phyloP scores from a whole-genome alignment of 2,888 invertebrate species.

The Hedychridium roseum region DNA sequence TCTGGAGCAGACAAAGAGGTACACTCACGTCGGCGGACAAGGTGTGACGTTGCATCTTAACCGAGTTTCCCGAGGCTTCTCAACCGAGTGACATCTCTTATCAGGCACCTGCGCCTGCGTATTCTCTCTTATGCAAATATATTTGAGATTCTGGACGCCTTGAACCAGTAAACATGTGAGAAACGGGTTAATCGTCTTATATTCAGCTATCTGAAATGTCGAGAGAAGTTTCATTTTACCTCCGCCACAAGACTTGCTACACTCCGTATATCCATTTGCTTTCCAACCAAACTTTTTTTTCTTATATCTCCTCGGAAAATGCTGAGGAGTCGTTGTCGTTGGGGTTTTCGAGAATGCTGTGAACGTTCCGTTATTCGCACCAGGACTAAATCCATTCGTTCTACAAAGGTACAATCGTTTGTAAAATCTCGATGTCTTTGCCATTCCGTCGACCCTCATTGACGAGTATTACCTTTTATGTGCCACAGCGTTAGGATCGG shows the following conservation, averaged over 20 bases:
- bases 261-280: conserved; percentile 78
- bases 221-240: conserved; percentile 63
- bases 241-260: conserved; percentile 83
- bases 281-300: conserved; percentile 78
- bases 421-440: too few relatives aligned
- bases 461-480: too few relatives aligned
- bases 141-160: conserved; percentile 75
- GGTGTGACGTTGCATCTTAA: conserved; percentile 78
- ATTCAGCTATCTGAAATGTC: too few relatives aligned
- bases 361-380: too few relatives aligned
- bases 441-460: too few relatives aligned
- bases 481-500: too few relatives aligned
- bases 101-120: conserved; percentile 70
- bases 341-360: too few relatives aligned
- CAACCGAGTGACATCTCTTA: conserved; percentile 71
- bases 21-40: conserved; percentile 74
- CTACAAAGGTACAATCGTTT: too few relatives aligned
- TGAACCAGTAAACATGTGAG: conserved; percentile 19
- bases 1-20: conserved; percentile 2
- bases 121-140: conserved; percentile 77
- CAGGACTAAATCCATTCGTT: too few relatives aligned
- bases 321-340: conserved; percentile 16
- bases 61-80: conserved; percentile 66
- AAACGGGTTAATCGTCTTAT: background rate
- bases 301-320: conserved; percentile 37